Percentiles rank a stretch among this genome's conserved stretches.
phyloP scores from a whole-genome alignment of 1,140 invertebrate species.

The Macrostomum lignano region DNA sequence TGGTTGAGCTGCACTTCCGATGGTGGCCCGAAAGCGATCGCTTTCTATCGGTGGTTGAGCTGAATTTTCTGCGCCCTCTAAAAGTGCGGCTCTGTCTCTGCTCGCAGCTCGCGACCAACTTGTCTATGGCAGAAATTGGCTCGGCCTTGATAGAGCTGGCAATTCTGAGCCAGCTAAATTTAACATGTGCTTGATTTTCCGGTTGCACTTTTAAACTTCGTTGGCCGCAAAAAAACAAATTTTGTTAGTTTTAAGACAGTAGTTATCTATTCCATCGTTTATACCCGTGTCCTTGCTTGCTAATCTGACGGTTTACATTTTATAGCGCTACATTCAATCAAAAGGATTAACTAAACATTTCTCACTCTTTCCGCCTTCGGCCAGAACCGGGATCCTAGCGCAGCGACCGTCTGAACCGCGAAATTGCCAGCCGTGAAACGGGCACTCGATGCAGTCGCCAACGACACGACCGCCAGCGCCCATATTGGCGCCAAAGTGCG shows the following conservation, averaged over 20 bases:
- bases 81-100: too few species aligned
- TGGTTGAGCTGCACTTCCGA: neutral
- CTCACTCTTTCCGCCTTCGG: too few species aligned
- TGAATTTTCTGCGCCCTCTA: too few species aligned
- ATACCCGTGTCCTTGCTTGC: too few species aligned
- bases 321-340: too few species aligned
- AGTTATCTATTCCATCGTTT: neutral
- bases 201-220: neutral
- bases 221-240: neutral
- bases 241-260: neutral
- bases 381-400: too few species aligned
- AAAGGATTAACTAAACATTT: too few species aligned
- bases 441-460: slow-evolving; percentile 47
- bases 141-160: neutral
- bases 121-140: too few species aligned
- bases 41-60: too few species aligned
- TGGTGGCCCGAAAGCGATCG: too few species aligned
- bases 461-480: slow-evolving; percentile 40
- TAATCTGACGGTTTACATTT: too few species aligned
- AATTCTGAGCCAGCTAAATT: neutral
- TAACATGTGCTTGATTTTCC: neutral
- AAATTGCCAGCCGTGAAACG: slow-evolving; percentile 60
- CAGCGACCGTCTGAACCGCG: slow-evolving; percentile 41
- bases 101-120: too few species aligned
- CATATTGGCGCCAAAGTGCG: slow-evolving; percentile 57